Evolutionary conservation across 2,113 vertebrate species (phyloP).

Genomic region (Halichoerus grypus): DNA sequence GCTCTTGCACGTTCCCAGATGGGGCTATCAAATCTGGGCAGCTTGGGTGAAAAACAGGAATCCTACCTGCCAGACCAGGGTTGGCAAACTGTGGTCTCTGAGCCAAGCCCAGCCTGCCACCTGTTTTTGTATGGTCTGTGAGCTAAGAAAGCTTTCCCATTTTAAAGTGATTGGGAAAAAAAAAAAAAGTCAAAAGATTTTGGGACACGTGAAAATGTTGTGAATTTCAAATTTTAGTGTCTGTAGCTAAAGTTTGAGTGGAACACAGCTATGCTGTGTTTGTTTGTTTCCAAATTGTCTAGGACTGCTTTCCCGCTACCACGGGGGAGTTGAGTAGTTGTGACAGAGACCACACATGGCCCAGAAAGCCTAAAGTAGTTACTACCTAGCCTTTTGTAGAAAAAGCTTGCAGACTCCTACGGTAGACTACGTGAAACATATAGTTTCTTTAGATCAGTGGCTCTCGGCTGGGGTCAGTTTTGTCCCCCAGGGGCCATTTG

Average conservation of each 20-base stretch:
- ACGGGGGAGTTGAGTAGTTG: not conserved
- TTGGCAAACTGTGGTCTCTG: not conserved
- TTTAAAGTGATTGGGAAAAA: not conserved
- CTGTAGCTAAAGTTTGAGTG: not conserved
- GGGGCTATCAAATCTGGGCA: not conserved
- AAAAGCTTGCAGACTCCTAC: not conserved
- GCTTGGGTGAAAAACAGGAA: not conserved
- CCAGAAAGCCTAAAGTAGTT: not conserved
- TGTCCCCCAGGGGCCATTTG: not conserved
- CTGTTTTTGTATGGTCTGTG: not conserved
- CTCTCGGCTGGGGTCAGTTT: not conserved
- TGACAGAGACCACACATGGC: not conserved
- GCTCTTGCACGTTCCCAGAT: not conserved
- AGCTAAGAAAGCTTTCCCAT: not conserved
- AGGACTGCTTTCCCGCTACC: not conserved
- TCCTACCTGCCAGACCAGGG: not conserved
- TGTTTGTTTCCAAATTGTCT: not conserved
- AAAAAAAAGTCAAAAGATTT: not conserved
- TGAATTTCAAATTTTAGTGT: not conserved
- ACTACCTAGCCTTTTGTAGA: not conserved
- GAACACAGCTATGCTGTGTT: not conserved
- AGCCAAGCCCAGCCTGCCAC: not conserved
- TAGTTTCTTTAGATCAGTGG: not conserved
- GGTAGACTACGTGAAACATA: not conserved
- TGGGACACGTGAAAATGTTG: not conserved